Evolutionary conservation across 2,888 invertebrate genomes (phyloP), one percentile per base, ranked within the genome.

Genomic region (Drosophila eohydei): DNA sequence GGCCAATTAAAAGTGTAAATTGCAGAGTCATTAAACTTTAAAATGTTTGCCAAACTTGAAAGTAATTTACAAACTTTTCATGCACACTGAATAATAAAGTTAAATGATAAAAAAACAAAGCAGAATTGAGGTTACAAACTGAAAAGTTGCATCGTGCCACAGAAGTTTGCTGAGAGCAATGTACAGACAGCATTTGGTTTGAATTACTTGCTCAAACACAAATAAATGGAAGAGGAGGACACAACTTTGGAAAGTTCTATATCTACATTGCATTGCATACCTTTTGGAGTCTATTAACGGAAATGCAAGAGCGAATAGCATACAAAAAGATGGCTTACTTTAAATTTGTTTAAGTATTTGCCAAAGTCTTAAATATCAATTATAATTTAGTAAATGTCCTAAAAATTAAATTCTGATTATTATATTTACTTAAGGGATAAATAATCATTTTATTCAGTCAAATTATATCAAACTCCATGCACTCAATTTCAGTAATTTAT

Each of bases 41-140:
- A 60, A 65, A 58, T 56, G 36, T 56, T 59, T 62, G 56, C 32
- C 62, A 79, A 79, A 54, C 66, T 61, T 16, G 41, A 61, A 81
- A 76, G 71, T 87, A 74, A 81, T 85, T 89, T 76, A 55, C 71
- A 81, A 89, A 83, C 59, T 84, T 82, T 73, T 7, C n/a, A 11
- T 41, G 21, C 36, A 14, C 59, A 56, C 16, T 52, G 32, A 28
- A 61, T 56, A 85, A 59, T 61, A 40, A 34, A 50, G 21, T 12
- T 36, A 51, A 58, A 12, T 48, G 7, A 38, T n/a, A 30, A 28
- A 48, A 28, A 43, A n/a, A 51, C 28, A 32, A 48, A 52, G 28
- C 4, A 14, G 32, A 32, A 50, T 61, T 61, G 57, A 61, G 61
- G 60, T 61, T 48, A 32, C 46, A 55, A 71, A 58, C 56, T 41